These are phyloP conservation scores for Sciaenops ocellatus DNA, from an alignment of 2,797 vertebrate genomes.

Conservation along the genomic window DNA sequence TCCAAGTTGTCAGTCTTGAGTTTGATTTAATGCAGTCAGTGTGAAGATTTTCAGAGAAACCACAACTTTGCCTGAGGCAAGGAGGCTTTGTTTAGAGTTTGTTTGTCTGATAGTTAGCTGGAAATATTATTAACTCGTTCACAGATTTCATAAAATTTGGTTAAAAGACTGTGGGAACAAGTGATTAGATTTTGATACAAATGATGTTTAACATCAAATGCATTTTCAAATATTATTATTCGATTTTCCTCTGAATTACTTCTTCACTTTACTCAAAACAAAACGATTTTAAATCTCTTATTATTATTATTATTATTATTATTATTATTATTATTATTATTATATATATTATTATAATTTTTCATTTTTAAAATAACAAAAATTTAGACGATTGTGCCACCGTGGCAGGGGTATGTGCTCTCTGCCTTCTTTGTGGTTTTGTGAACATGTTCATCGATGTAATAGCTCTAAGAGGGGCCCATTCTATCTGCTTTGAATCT, in stretches of 20 bases:
- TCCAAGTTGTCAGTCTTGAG: conserved; percentile 37
- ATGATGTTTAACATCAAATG: neutral
- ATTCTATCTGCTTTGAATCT: neutral
- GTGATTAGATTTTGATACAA: neutral
- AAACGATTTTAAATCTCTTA: neutral
- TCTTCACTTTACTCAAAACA: neutral
- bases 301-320: neutral
- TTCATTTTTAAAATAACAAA: neutral
- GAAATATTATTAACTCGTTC: conserved; percentile 5
- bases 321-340: neutral
- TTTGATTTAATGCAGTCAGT: conserved; percentile 29
- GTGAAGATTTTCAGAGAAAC: conserved; percentile 1
- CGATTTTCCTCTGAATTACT: neutral
- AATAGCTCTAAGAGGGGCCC: neutral
- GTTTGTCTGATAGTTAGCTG: neutral
- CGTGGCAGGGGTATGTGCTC: neutral
- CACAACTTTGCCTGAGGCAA: neutral
- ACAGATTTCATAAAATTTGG: neutral
- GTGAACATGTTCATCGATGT: neutral
- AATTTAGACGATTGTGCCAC: neutral
- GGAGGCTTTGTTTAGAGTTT: neutral
- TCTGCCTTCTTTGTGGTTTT: neutral
- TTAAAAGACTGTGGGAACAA: neutral
- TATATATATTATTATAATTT: neutral
- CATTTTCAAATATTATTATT: neutral